Base-by-base conservation (phyloP, 2,797 vertebrate genomes). In the Catamblyrhynchus diadema region DNA sequence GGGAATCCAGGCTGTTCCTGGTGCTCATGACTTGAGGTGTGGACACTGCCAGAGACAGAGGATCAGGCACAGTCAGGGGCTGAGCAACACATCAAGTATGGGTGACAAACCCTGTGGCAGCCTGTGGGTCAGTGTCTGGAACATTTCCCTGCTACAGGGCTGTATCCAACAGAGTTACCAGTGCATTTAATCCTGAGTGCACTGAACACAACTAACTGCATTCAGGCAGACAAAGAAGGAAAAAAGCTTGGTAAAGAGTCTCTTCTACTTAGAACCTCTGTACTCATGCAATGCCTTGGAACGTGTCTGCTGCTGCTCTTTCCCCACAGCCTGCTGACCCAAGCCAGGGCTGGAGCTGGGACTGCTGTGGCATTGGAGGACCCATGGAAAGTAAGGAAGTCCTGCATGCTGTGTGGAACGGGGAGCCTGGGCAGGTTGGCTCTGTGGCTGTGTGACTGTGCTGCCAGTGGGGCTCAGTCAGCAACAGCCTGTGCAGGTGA, bases 51-150 rank as follows among this genome's bases (percentile, higher is more conserved):
- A 28, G 53, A 54, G 41, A 39, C 13, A 10, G 3, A 13, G 6
- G 20, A 16, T 47, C 1, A 2, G 17, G 8, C 22, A 21, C n/a
- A 1, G 44, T 32, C 2, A 2, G 16, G 24, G 27, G 30, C 67
- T 64, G 47, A 51, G 48, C 20, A 66, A 24, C 1, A 0, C 1
- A 0, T 18, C 41, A 14, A 25, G 5, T 39, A 8, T 4, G 6
- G 33, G 67, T 35, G 60, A 73, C 16, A 25, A 88, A 18, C 41
- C 8, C 16, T 1, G 10, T 11, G 50, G 53, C 66, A 70, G 19
- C 35, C 51, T 59, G 24, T 8, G 50, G 12, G 28, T 19, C 42
- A 15, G 25, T 8, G 33, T 10, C n/a, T 62, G 8, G 28, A 47
- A 39, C 0, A 0, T 25, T 21, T 25, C 39, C 28, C 50, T 54